These are phyloP conservation scores for Prochilodus magdalenae DNA, from an alignment of 2,113 vertebrate genomes.

Conservation along the genomic window DNA sequence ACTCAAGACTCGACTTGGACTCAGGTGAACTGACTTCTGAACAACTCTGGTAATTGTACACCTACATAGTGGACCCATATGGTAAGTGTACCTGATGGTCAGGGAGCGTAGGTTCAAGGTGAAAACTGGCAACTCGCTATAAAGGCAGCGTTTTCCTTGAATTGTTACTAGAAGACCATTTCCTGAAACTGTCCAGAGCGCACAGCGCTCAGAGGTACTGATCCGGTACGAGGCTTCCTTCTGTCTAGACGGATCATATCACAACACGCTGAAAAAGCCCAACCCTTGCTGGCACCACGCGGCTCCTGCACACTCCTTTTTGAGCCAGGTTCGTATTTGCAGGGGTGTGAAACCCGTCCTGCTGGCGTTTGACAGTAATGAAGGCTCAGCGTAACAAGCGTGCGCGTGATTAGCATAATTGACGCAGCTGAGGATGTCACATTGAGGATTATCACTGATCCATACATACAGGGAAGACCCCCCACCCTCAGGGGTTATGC, in stretches of 20 bases:
- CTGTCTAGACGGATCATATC: slow-evolving; percentile 4
- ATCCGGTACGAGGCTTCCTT: background rate
- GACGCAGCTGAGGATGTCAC: slow-evolving; percentile 80
- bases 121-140: too few relatives aligned
- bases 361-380: slow-evolving; percentile 86
- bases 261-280: slow-evolving; percentile 16
- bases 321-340: slow-evolving; percentile 30
- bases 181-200: background rate
- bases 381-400: slow-evolving; percentile 86
- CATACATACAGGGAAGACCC: slow-evolving; percentile 76
- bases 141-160: background rate
- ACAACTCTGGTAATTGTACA: too few relatives aligned
- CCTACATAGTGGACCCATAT: too few relatives aligned
- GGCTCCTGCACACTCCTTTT: slow-evolving; percentile 72
- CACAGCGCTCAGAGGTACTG: background rate
- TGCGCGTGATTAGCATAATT: slow-evolving; percentile 91
- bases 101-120: too few relatives aligned
- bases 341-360: slow-evolving; percentile 85
- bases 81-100: too few relatives aligned
- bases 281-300: slow-evolving; percentile 56
- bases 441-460: slow-evolving; percentile 80
- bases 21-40: too few relatives aligned
- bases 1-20: too few relatives aligned
- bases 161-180: background rate
- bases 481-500: slow-evolving; percentile 71